Percentiles rank a stretch among this genome's conserved stretches.
phyloP scores from a whole-genome alignment of 2,888 invertebrate genomes.

The Leucania comma region DNA sequence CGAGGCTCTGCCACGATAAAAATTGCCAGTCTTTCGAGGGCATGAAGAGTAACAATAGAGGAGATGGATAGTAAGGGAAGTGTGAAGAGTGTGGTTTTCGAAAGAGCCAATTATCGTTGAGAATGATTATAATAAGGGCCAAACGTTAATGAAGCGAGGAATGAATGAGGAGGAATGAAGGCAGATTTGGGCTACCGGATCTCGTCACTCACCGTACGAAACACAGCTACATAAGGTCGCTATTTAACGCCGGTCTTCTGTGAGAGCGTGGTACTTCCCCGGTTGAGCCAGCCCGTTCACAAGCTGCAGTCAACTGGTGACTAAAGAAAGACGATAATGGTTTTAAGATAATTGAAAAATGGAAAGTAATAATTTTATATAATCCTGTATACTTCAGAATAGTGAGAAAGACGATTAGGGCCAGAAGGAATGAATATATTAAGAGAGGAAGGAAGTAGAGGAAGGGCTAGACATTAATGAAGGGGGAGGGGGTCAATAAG shows the following conservation, averaged over 20 bases:
- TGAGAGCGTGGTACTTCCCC: slow-evolving; percentile 43
- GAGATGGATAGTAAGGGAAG: no score
- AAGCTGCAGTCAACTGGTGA: background rate
- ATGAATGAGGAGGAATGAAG: background rate
- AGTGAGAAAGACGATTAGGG: background rate
- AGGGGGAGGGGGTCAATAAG: background rate
- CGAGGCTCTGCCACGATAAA: slow-evolving; percentile 23
- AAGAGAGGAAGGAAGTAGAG: background rate
- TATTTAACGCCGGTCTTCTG: slow-evolving; percentile 4
- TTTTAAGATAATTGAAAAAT: background rate
- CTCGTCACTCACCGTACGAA: slow-evolving; percentile 38
- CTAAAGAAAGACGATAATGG: background rate
- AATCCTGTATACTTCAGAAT: background rate
- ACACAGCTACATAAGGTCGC: slow-evolving; percentile 6
- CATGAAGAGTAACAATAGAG: no score
- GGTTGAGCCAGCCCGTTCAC: slow-evolving; percentile 37
- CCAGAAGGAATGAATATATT: background rate
- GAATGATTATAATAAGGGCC: no score
- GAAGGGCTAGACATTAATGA: background rate
- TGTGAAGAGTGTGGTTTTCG: no score
- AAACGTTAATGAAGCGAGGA: no score
- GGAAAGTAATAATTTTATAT: background rate
- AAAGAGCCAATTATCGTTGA: no score
- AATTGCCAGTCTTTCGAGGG: no score
- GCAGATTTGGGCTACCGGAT: background rate